phyloP scores from a whole-genome alignment of 1,140 invertebrate genomes.

The Tribolium madens region DNA sequence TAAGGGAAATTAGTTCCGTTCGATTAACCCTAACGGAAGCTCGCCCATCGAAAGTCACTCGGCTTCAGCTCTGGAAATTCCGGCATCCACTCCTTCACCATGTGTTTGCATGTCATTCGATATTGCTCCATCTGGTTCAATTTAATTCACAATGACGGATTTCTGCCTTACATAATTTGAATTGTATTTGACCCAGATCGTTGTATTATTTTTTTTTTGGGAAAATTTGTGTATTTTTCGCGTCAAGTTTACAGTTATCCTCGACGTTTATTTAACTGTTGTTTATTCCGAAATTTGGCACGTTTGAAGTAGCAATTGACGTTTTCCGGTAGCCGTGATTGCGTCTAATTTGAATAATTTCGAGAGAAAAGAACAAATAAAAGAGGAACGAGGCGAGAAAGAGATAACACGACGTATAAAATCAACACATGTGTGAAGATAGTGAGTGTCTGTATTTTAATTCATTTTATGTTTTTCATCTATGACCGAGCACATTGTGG shows the following conservation, averaged over 20 bases:
- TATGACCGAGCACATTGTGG: slow-evolving; percentile 38
- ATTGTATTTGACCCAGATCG: too few relatives aligned
- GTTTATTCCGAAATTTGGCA: background rate
- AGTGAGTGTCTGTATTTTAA: slow-evolving; percentile 23
- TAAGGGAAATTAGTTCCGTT: background rate
- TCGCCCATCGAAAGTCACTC: background rate
- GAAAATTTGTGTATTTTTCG: too few relatives aligned
- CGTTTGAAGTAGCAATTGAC: background rate
- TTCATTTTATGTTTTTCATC: slow-evolving; percentile 31
- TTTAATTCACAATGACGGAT: background rate
- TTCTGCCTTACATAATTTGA: too few relatives aligned
- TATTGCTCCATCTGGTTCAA: background rate
- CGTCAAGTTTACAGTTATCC: background rate
- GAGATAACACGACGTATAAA: background rate
- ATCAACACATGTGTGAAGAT: slow-evolving; percentile 25
- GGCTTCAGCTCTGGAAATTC: too few relatives aligned
- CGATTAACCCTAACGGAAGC: background rate
- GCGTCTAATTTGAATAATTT: background rate
- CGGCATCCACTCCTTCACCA: too few relatives aligned
- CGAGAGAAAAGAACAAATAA: background rate
- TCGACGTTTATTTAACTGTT: background rate
- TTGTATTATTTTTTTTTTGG: too few relatives aligned
- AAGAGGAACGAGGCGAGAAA: too few relatives aligned
- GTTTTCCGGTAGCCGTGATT: background rate
- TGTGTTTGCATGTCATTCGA: background rate